Percentiles rank a stretch among this genome's conserved stretches.
Conservation (phyloP, 1,140 invertebrate genomes). For the Lepidurus apus region DNA sequence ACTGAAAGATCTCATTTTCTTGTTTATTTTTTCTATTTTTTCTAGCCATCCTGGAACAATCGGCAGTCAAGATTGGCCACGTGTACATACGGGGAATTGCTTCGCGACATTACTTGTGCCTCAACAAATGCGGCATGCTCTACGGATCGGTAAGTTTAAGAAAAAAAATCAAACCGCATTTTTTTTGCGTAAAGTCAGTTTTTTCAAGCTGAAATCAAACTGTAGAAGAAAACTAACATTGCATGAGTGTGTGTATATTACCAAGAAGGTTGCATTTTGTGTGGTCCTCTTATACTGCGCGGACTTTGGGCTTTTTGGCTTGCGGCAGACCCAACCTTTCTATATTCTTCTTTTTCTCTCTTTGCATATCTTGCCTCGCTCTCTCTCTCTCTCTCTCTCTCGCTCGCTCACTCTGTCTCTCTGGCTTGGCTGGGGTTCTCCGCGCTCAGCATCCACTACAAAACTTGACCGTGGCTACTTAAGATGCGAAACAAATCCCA, state of each 20-base stretch:
- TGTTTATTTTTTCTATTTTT: slow-evolving; percentile 45
- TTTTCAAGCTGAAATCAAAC: slow-evolving; percentile 5
- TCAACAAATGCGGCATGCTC: slow-evolving; percentile 72
- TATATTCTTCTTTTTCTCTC: slow-evolving; percentile 23
- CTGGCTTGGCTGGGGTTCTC: slow-evolving; percentile 26
- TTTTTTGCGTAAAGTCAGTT: slow-evolving; percentile 8
- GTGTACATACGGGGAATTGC: slow-evolving; percentile 75
- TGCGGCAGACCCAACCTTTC: slow-evolving; percentile 30
- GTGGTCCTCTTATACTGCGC: slow-evolving; percentile 23
- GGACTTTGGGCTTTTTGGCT: slow-evolving; percentile 24
- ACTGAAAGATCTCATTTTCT: not conserved
- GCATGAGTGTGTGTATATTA: slow-evolving; percentile 30
- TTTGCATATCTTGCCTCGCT: slow-evolving; percentile 19
- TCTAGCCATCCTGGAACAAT: slow-evolving; percentile 75
- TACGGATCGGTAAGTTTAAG: slow-evolving; percentile 72
- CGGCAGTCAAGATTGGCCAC: slow-evolving; percentile 59
- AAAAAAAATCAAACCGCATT: not conserved
- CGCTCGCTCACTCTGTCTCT: slow-evolving; percentile 22
- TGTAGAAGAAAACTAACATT: slow-evolving; percentile 23
- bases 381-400: not conserved
- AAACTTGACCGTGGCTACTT: slow-evolving; percentile 24
- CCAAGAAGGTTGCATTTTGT: slow-evolving; percentile 27
- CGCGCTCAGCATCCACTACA: not conserved
- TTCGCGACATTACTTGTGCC: slow-evolving; percentile 75
- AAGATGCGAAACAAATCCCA: slow-evolving; percentile 26